Conservation (phyloP, 2,888 invertebrate genomes). For the Euproctis similis region DNA sequence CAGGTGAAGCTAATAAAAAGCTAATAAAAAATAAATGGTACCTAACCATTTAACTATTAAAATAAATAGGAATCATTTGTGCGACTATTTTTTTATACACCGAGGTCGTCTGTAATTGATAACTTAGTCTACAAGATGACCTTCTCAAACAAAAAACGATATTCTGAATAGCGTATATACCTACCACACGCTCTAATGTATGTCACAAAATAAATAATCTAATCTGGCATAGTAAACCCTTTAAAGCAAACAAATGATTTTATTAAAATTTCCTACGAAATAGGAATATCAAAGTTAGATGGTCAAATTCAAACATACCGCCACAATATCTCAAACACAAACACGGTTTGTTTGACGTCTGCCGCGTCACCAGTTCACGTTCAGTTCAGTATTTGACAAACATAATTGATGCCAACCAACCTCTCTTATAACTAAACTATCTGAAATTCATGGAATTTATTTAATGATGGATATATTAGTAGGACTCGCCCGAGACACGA, state of each 20-base stretch:
- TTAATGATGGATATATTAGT: too few species aligned
- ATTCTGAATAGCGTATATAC: neutral
- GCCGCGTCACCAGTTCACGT: constrained; percentile 16
- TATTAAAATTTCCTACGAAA: constrained; percentile 11
- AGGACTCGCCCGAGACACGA: too few species aligned
- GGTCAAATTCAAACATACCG: constrained; percentile 20
- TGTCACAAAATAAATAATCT: neutral
- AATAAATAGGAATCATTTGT: too few species aligned
- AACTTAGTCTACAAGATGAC: neutral
- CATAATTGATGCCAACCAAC: constrained; percentile 14
- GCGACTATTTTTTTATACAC: neutral
- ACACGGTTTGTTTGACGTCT: constrained; percentile 16
- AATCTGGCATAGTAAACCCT: constrained; percentile 5
- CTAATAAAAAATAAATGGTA: too few species aligned
- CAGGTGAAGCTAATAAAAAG: too few species aligned
- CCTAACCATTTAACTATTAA: too few species aligned
- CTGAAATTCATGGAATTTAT: too few species aligned
- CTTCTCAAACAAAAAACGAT: neutral
- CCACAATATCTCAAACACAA: constrained; percentile 15
- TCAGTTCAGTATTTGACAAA: constrained; percentile 21
- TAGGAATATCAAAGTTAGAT: constrained; percentile 14
- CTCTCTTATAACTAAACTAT: too few species aligned
- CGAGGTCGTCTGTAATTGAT: neutral
- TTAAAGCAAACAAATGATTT: constrained; percentile 14
- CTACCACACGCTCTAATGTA: neutral